phyloP scores from a whole-genome alignment of 2,113 vertebrate genomes.

The Anhinga anhinga region DNA sequence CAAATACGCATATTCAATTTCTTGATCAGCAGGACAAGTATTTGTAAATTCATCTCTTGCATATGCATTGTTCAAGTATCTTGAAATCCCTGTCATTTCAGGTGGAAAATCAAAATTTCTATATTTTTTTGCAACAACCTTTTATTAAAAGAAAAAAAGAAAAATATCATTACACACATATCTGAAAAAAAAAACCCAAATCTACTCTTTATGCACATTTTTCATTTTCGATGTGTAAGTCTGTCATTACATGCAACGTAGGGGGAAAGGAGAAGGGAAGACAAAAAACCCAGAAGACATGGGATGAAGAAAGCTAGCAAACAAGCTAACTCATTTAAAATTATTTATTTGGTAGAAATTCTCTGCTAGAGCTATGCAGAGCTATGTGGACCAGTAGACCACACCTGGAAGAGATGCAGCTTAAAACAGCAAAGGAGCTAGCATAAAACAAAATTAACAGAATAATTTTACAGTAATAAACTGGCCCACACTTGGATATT shows the following conservation, averaged over 20 bases:
- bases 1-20: slow-evolving; percentile 89
- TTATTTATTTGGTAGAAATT: background rate
- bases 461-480: background rate
- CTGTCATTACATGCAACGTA: fast-evolving
- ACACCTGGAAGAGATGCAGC: background rate
- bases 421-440: background rate
- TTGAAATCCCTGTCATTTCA: slow-evolving; percentile 89
- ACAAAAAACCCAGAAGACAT: background rate
- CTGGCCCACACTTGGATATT: background rate
- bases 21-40: slow-evolving; percentile 90
- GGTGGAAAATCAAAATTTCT: slow-evolving; percentile 89
- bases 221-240: background rate
- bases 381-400: background rate
- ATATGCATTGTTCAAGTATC: slow-evolving; percentile 89
- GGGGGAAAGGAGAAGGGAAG: background rate
- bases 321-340: background rate
- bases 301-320: background rate
- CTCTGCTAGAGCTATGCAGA: background rate
- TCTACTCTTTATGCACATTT: background rate
- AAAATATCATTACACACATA: background rate
- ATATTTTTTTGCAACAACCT: slow-evolving; percentile 95
- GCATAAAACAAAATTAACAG: background rate
- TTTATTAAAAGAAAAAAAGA: slow-evolving; percentile 1
- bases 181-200: background rate
- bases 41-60: slow-evolving; percentile 91